phyloP scores from a whole-genome alignment of 2,113 vertebrate species.

The Ceratotherium simum region DNA sequence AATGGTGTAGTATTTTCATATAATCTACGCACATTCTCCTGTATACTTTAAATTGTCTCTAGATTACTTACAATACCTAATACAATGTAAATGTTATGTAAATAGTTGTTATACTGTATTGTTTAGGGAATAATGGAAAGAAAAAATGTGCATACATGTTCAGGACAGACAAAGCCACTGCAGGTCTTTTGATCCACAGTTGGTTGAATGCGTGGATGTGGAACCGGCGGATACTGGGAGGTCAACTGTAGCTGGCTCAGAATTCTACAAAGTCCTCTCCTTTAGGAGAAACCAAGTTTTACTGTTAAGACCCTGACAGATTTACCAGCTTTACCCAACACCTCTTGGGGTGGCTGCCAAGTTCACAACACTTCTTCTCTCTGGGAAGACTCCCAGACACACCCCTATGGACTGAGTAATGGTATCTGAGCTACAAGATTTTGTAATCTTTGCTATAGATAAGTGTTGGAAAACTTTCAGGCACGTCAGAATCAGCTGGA shows the following conservation, averaged over 20 bases:
- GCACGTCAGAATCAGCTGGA: background rate
- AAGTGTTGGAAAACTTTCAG: background rate
- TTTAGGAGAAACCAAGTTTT: conserved; percentile 54
- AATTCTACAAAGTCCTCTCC: conserved; percentile 3
- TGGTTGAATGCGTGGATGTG: too few relatives aligned
- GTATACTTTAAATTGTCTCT: too few relatives aligned
- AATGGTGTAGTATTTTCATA: too few relatives aligned
- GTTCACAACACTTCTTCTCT: background rate
- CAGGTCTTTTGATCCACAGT: too few relatives aligned
- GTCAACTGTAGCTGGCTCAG: background rate
- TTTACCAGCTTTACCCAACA: conserved; percentile 15
- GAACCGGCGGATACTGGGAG: too few relatives aligned
- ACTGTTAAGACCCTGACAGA: background rate
- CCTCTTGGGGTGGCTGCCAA: background rate
- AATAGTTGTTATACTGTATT: too few relatives aligned
- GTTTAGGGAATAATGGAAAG: too few relatives aligned
- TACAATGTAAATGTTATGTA: too few relatives aligned
- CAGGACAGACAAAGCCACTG: too few relatives aligned
- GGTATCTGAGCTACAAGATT: background rate
- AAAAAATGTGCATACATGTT: too few relatives aligned
- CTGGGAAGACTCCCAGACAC: background rate
- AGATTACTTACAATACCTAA: too few relatives aligned
- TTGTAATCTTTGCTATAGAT: background rate
- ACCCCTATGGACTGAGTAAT: background rate
- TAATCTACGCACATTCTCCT: too few relatives aligned